These are phyloP conservation scores for Dolichotis patagonum DNA, from an alignment of 2,113 vertebrate species.

Conservation along the genomic window DNA sequence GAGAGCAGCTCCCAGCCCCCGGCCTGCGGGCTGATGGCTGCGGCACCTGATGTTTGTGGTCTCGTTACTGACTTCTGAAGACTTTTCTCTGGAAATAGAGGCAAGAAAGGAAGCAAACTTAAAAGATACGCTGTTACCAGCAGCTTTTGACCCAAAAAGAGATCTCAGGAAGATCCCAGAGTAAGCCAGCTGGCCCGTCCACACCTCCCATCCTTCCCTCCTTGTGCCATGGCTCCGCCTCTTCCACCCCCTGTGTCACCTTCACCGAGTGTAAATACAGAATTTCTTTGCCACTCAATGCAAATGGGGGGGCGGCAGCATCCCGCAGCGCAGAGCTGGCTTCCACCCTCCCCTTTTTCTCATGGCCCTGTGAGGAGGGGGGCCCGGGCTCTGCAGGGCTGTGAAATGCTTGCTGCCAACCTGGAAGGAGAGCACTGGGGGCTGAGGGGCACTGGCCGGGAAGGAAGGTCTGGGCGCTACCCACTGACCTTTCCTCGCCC, in stretches of 20 bases:
- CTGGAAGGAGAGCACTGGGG: neutral
- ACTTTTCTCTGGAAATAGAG: neutral
- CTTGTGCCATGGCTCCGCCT: neutral
- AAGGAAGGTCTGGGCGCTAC: neutral
- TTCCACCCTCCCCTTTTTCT: fast-evolving
- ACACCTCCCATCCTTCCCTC: fast-evolving
- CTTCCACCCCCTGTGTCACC: neutral
- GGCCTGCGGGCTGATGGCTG: fast-evolving
- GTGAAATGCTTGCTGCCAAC: neutral
- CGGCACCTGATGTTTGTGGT: neutral
- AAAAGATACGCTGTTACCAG: neutral
- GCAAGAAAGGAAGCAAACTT: neutral
- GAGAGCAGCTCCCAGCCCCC: neutral
- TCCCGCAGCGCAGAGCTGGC: fast-evolving
- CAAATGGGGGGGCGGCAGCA: neutral
- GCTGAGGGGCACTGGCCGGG: neutral
- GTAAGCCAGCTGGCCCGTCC: neutral
- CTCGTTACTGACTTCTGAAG: neutral
- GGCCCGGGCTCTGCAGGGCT: neutral
- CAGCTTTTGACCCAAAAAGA: neutral
- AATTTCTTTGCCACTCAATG: neutral
- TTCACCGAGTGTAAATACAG: neutral
- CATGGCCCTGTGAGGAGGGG: neutral
- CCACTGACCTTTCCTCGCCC: neutral
- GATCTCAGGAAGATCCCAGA: neutral